Percentiles rank a stretch among this genome's conserved stretches.
Conservation (phyloP, 2,797 vertebrate genomes). For the Helarctos malayanus region DNA sequence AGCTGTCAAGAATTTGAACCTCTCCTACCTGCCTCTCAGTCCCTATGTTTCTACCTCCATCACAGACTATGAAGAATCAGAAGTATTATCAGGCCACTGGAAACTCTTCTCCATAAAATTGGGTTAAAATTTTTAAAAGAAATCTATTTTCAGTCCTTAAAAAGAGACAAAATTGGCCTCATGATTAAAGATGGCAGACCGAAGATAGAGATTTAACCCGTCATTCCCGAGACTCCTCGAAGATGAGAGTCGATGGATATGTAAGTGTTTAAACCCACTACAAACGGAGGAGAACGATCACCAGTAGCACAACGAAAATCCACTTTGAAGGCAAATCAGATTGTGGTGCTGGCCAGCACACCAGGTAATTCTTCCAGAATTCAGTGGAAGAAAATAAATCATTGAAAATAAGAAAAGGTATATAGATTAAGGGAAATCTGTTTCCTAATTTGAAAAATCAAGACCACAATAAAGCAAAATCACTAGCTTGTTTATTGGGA, state of each 20-base stretch:
- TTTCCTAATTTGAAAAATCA: slow-evolving; percentile 7
- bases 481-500: not conserved
- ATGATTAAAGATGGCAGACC: not conserved
- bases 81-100: not conserved
- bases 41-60: not conserved
- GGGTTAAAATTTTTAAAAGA: slow-evolving; percentile 4
- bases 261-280: not conserved
- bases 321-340: not conserved
- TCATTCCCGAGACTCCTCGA: not conserved
- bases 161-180: not conserved
- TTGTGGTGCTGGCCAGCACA: not conserved
- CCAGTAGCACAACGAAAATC: not conserved
- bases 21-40: not conserved
- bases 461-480: slow-evolving; percentile 39
- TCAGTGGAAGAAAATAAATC: not conserved
- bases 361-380: not conserved
- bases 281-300: not conserved
- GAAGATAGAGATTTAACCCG: not conserved
- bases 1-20: not conserved
- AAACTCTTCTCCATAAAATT: slow-evolving; percentile 7
- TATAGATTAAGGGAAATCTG: not conserved
- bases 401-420: slow-evolving; percentile 34
- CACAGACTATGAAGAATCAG: not conserved
- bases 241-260: not conserved
- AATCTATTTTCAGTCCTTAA: not conserved